A percentile compares a stretch with the other conserved stretches of the same genome.
phyloP scores from a whole-genome alignment of 2,797 vertebrate species.

The Enteromius fasciolatus region DNA sequence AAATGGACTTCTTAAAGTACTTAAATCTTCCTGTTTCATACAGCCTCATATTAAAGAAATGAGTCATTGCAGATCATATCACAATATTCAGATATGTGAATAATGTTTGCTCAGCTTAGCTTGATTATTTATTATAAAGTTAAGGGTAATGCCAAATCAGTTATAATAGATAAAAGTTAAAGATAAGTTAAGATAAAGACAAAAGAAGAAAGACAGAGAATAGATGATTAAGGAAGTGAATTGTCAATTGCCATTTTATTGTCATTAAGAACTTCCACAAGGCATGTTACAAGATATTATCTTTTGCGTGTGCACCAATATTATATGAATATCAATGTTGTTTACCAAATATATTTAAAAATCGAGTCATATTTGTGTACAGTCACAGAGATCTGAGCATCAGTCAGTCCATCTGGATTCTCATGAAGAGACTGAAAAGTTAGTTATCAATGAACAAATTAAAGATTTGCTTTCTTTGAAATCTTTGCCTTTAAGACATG shows the following conservation, averaged over 20 bases:
- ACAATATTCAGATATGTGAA: not conserved
- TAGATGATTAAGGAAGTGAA: not conserved
- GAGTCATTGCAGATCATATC: not conserved
- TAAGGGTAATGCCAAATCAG: not conserved
- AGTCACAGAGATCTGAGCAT: not conserved
- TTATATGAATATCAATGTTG: not conserved
- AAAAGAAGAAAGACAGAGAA: not conserved
- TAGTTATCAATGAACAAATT: not conserved
- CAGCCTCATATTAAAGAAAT: not conserved
- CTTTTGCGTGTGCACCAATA: not conserved
- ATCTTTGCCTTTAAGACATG: not conserved
- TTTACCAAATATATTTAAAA: not conserved
- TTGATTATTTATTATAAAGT: not conserved
- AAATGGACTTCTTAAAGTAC: not conserved
- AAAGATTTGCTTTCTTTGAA: not conserved
- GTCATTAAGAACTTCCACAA: no score
- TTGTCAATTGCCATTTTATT: no score
- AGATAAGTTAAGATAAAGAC: not conserved
- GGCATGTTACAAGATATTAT: not conserved
- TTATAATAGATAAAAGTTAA: not conserved
- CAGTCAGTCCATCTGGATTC: not conserved
- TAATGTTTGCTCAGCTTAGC: not conserved
- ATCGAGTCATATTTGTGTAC: not conserved
- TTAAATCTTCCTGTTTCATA: not conserved
- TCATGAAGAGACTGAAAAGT: not conserved